These are phyloP conservation scores for Corydoras sp. DNA, from an alignment of 2,113 vertebrate genomes.

Conservation along the genomic window DNA sequence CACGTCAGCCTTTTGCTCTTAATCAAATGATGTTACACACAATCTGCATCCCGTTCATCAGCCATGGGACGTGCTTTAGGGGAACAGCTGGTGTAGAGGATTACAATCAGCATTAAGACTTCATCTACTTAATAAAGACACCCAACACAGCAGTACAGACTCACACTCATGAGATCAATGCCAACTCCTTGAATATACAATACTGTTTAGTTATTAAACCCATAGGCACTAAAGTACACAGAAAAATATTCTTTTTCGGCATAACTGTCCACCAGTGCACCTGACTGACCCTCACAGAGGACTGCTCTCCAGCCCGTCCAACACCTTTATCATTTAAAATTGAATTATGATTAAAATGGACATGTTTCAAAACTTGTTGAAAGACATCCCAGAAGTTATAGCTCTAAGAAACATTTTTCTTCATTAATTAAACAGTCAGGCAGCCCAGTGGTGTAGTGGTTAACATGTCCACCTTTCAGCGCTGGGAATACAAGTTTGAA, in stretches of 20 bases:
- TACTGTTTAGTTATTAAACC: background rate
- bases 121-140: conserved; percentile 8
- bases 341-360: too few species aligned
- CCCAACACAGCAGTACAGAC: conserved; percentile 3
- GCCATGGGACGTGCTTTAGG: conserved; percentile 40
- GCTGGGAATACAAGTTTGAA: too few species aligned
- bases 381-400: too few species aligned
- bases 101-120: conserved; percentile 43
- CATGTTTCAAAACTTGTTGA: too few species aligned
- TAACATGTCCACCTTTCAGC: too few species aligned
- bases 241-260: background rate
- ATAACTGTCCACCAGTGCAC: too few species aligned
- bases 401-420: too few species aligned
- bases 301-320: too few species aligned
- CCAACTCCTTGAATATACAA: background rate
- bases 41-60: conserved; percentile 41
- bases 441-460: too few species aligned
- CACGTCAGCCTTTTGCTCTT: background rate
- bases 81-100: conserved; percentile 47
- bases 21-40: conserved; percentile 32
- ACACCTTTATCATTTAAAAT: too few species aligned
- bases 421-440: too few species aligned
- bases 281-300: too few species aligned
- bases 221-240: background rate
- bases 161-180: background rate